Evolutionary conservation across 2,113 vertebrate species (phyloP).

Genomic region (Oreochromis spilurus): DNA sequence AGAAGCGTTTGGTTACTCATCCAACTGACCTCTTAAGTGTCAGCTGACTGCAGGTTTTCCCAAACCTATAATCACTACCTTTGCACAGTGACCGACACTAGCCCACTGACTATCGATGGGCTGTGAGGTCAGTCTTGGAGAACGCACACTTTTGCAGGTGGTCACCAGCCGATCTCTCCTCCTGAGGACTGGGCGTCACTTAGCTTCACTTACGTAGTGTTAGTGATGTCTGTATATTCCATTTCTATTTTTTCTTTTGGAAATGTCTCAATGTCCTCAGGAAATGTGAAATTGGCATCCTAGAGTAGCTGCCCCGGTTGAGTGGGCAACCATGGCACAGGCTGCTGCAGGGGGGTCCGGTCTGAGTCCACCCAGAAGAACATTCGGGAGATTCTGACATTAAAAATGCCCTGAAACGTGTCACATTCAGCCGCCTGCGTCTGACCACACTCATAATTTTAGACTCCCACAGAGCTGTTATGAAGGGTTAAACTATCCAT

Average conservation of each 20-base stretch:
- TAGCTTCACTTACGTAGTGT: not conserved
- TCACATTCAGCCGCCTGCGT: not conserved
- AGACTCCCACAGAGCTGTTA: not conserved
- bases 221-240: not conserved
- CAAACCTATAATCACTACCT: not conserved
- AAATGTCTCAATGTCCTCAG: not conserved
- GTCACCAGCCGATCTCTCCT: not conserved
- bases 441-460: not conserved
- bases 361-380: not conserved
- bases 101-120: not conserved
- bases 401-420: not conserved
- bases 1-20: not conserved
- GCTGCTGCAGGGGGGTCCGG: not conserved
- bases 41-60: not conserved
- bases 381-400: rapidly evolving
- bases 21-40: not conserved
- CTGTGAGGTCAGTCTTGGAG: not conserved
- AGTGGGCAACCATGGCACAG: not conserved
- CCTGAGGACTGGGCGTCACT: not conserved
- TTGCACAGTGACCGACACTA: not conserved
- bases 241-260: not conserved
- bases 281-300: not conserved
- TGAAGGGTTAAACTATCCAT: not conserved
- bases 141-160: not conserved
- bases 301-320: not conserved